Evolutionary conservation across 2,113 vertebrate genomes (phyloP).

Genomic region (Rhinoderma darwinii): DNA sequence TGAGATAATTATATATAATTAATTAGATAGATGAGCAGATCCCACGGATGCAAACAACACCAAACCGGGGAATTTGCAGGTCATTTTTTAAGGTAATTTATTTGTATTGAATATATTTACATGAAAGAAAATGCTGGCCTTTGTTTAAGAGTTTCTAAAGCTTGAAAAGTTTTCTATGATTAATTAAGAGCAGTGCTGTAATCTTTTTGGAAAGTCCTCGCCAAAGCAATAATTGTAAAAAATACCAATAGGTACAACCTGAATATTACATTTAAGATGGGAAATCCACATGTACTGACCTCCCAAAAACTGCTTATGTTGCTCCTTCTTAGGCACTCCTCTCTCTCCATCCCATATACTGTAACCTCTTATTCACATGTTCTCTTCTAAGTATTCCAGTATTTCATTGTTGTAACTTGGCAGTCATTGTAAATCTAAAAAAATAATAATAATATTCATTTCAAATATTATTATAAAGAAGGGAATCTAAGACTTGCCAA

Average conservation of each 20-base stretch:
- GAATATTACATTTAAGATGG: not conserved
- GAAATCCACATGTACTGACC: not conserved
- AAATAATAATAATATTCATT: too few relatives aligned
- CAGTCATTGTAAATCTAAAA: too few relatives aligned
- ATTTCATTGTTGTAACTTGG: too few relatives aligned
- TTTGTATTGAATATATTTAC: not conserved
- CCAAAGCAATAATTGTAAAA: not conserved
- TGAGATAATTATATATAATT: constrained; percentile 28
- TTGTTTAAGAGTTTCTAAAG: not conserved
- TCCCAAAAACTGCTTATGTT: too few relatives aligned
- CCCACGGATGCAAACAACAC: not conserved
- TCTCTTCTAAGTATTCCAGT: too few relatives aligned
- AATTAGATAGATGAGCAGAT: constrained; percentile 23
- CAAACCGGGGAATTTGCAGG: constrained; percentile 23
- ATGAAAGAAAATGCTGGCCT: not conserved
- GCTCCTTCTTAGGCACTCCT: too few relatives aligned
- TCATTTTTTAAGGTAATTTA: constrained; percentile 23
- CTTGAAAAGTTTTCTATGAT: not conserved
- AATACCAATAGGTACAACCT: not conserved
- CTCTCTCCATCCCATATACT: too few relatives aligned
- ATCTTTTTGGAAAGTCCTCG: not conserved
- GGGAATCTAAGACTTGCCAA: too few relatives aligned
- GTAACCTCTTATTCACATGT: too few relatives aligned
- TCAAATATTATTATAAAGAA: too few relatives aligned
- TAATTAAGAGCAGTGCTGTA: not conserved